Evolutionary conservation across 2,888 invertebrate species (phyloP).

Genomic region (Pyrgus malvae): DNA sequence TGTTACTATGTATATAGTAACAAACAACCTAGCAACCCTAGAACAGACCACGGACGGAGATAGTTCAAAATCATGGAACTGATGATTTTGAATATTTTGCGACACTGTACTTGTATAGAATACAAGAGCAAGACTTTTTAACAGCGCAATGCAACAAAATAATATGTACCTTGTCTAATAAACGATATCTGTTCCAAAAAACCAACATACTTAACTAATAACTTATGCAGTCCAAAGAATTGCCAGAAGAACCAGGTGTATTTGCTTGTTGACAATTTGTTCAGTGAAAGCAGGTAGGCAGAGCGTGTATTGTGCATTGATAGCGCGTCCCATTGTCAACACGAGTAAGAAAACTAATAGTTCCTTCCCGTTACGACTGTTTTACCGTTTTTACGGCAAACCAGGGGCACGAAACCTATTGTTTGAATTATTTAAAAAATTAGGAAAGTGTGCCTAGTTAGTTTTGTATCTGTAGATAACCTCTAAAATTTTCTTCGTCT

Average conservation of each 20-base stretch:
- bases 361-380: conserved; percentile 64
- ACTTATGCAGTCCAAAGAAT: no score
- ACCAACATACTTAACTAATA: no score
- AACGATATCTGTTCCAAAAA: not conserved
- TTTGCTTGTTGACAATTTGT: conserved; percentile 19
- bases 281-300: conserved; percentile 40
- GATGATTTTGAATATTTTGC: no score
- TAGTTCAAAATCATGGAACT: no score
- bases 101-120: no score
- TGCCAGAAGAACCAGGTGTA: conserved; percentile 4
- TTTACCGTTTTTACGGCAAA: conserved; percentile 61
- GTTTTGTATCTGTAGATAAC: not conserved
- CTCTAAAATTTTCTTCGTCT: no score
- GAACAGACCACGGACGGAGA: no score
- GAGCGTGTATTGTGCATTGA: conserved; percentile 40
- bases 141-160: no score
- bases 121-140: no score
- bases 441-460: not conserved
- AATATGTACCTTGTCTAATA: no score
- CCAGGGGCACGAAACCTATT: conserved; percentile 51
- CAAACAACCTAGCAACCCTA: no score
- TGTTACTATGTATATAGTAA: no score
- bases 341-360: conserved; percentile 74
- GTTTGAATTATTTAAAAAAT: not conserved
- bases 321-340: conserved; percentile 58